Evolutionary conservation across 2,888 invertebrate genomes (phyloP), one percentile per base, ranked within the genome.

Genomic region (Nomada ruficornis): DNA sequence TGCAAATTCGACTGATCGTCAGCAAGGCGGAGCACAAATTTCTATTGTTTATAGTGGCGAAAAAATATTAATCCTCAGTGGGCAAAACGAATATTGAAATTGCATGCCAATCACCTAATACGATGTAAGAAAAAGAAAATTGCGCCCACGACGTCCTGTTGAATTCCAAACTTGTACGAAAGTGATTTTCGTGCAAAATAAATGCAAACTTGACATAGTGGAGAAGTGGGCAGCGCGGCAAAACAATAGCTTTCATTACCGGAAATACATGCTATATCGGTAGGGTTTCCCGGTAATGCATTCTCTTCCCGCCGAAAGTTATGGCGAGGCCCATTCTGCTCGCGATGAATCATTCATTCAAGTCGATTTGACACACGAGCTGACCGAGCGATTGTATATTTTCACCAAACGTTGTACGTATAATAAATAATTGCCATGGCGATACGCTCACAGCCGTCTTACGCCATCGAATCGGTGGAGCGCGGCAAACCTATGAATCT

Each of bases 291-390:
- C 71, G 63, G 65, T 62, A 64, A 72, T 72, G 18, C 71, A 50
- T 52, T 65, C 72, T 80, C 80, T 88, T 88, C 87, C 88, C 88
- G 88, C 88, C 88, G 81, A 88, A 88, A 87, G 73, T 81, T 63
- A 29, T 64, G 59, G 42, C 13, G 62, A 75, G 47, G 26, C 67
- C 57, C 64, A 60, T 78, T 77, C 57, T 52, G 29, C 52, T 20
- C n/a, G 42, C 62, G 64, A 64, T 83, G 77, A 80, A 79, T 76
- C 83, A 78, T 60, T 81, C 83, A 86, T 86, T 86, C 85, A 79
- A 29, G 50, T 73, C 36, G 50, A 78, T 76, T 68, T 54, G 83
- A 68, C 79, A 67, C 63, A 59, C 76, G 57, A 55, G 11, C n/a
- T 11, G 20, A 10, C 26, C 54, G 18, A n/a, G 47, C 69, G 73